Base-by-base conservation (phyloP, 2,113 vertebrate species). In the Loxodonta africana region DNA sequence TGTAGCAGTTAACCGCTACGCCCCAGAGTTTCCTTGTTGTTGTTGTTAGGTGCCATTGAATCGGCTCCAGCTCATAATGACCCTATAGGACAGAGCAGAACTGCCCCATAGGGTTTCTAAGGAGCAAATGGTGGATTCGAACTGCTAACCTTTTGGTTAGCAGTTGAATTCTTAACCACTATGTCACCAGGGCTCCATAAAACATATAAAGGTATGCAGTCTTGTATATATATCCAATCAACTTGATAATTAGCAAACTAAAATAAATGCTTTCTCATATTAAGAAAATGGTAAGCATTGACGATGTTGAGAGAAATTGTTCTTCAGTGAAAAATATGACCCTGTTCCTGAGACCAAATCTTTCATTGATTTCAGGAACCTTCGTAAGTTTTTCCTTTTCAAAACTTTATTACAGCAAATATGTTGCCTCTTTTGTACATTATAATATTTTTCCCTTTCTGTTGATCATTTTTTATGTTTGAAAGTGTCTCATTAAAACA, bases 381-480 rank as follows among this genome's bases (percentile, higher is more conserved):
- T 67, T 82, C 15, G 53, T 73, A 62, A 33, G 62, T 30, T 63
- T 37, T 10, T 21, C 44, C 5, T 69, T 76, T 67, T 62, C 8
- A 69, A 60, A 73, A 63, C 7, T 88, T 73, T 88, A n/a, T 76
- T 82, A 8, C 21, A 92, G 46, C 21, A 33, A n/a, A 84, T 88
- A 48, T 65, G 6, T 74, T 86, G 28, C 37, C 7, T 83, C 57
- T 88, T 76, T 83, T 3, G 17, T 73, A 30, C 12, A 80, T 74
- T 44, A 81, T 53, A 28, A 73, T 14, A 44, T 88, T 80, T 88
- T 80, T 8, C 17, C 0, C 14, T 51, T 83, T 80, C 26, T 60
- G 17, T 23, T 86, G 82, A 69, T 44, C 46, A 94, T 62, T 88
- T 88, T 76, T 88, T 14, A 26, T 28, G 33, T 89, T 92, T 85